Conservation (phyloP, 2,888 invertebrate genomes). For the Junonia oenone region DNA sequence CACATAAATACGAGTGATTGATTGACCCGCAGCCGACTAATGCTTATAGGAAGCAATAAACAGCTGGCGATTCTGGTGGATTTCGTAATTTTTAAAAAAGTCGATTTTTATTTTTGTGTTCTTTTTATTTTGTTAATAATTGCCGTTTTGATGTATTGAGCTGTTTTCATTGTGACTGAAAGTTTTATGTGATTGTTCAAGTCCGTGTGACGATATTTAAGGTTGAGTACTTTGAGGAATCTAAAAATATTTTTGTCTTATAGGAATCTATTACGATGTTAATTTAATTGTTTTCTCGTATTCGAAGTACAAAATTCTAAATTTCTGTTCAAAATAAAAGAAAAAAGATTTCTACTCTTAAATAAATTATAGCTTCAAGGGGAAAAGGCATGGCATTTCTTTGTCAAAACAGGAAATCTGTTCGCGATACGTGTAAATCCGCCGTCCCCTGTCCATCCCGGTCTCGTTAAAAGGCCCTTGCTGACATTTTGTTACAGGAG, state of each 20-base stretch:
- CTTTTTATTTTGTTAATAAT: neutral
- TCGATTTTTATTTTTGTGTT: neutral
- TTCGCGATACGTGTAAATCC: conserved; percentile 74
- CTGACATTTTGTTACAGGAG: conserved; percentile 68
- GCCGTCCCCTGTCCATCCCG: conserved; percentile 70
- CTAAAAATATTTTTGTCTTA: neutral
- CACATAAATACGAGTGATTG: conserved; percentile 75
- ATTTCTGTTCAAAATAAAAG: neutral
- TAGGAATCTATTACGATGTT: neutral
- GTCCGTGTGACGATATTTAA: too few relatives aligned
- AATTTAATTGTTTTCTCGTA: neutral
- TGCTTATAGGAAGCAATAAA: conserved; percentile 70
- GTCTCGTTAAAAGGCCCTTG: conserved; percentile 61
- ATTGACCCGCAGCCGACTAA: conserved; percentile 72
- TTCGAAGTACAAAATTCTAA: neutral
- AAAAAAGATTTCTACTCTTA: conserved; percentile 34
- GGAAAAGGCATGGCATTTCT: conserved; percentile 51
- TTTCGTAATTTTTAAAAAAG: conserved; percentile 28
- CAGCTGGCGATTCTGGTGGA: conserved; percentile 59
- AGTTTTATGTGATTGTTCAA: neutral
- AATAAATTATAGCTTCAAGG: neutral
- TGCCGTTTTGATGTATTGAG: neutral
- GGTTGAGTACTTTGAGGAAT: too few relatives aligned
- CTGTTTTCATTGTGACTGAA: neutral
- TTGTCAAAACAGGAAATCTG: conserved; percentile 72